phyloP scores from a whole-genome alignment of 2,888 invertebrate species.

The Thyatira batis region DNA sequence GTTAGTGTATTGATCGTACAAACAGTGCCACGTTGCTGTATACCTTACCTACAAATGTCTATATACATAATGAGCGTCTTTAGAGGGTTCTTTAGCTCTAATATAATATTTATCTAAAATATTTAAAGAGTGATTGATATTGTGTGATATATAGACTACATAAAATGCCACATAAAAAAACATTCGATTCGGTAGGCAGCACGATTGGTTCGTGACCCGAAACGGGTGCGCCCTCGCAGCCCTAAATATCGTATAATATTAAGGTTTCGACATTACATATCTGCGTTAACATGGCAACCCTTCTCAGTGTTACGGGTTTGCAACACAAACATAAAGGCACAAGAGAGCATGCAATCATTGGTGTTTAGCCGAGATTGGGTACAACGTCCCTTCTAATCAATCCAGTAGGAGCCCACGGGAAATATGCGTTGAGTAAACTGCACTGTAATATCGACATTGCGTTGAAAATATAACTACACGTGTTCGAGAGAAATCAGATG shows the following conservation, averaged over 20 bases:
- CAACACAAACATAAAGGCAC: neutral
- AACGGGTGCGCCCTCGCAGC: too few species aligned
- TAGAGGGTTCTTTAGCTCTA: too few species aligned
- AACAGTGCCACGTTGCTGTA: neutral
- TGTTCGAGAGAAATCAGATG: neutral
- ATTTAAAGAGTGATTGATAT: too few species aligned
- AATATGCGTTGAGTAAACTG: slow-evolving; percentile 20
- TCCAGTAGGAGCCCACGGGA: slow-evolving; percentile 25
- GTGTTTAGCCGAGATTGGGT: slow-evolving; percentile 34
- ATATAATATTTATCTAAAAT: too few species aligned
- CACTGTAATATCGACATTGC: slow-evolving; percentile 3
- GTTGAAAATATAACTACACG: neutral
- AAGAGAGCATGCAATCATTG: slow-evolving; percentile 26
- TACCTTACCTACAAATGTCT: neutral
- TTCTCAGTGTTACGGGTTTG: neutral
- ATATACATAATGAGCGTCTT: neutral
- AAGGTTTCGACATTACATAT: neutral
- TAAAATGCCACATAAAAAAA: too few species aligned
- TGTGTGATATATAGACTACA: too few species aligned
- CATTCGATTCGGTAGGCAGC: too few species aligned
- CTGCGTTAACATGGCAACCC: neutral
- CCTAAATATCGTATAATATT: too few species aligned
- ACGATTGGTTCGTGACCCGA: too few species aligned
- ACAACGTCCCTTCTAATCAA: slow-evolving; percentile 38
- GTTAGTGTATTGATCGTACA: slow-evolving; percentile 3